Percentiles rank a stretch among this genome's conserved stretches.
These are phyloP conservation scores for Conus ventricosus DNA, from an alignment of 1,140 invertebrate genomes.

Conservation along the genomic window DNA sequence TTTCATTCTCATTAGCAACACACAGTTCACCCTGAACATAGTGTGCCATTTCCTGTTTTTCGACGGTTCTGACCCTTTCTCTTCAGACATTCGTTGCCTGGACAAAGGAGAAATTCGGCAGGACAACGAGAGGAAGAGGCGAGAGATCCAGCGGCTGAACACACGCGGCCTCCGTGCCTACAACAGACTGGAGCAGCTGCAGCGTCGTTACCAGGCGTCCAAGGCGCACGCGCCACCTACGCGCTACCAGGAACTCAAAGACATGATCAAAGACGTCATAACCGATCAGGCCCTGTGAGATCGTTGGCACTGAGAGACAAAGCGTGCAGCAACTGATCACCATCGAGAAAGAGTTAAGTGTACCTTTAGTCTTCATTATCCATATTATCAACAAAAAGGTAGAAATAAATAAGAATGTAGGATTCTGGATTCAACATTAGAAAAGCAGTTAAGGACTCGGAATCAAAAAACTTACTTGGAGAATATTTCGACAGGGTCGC, in stretches of 20 bases:
- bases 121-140: conserved; percentile 52
- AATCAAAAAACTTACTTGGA: no score
- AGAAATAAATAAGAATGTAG: no score
- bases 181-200: conserved; percentile 48
- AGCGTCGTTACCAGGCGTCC: conserved; percentile 49
- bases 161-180: conserved; percentile 47
- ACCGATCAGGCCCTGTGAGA: conserved; percentile 22
- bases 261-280: conserved; percentile 53
- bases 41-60: no score
- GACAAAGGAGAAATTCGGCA: conserved; percentile 49
- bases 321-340: background rate
- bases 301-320: background rate
- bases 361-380: no score
- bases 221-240: conserved; percentile 46
- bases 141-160: conserved; percentile 44
- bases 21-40: no score
- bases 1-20: no score
- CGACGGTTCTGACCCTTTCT: background rate
- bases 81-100: conserved; percentile 42
- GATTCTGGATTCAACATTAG: no score
- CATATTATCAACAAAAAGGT: no score
- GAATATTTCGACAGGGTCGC: no score
- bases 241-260: conserved; percentile 49
- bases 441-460: no score
- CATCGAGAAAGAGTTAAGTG: background rate